Percentiles rank a stretch among this genome's conserved stretches.
phyloP scores from a whole-genome alignment of 2,113 vertebrate species.

The Corvus cornix region DNA sequence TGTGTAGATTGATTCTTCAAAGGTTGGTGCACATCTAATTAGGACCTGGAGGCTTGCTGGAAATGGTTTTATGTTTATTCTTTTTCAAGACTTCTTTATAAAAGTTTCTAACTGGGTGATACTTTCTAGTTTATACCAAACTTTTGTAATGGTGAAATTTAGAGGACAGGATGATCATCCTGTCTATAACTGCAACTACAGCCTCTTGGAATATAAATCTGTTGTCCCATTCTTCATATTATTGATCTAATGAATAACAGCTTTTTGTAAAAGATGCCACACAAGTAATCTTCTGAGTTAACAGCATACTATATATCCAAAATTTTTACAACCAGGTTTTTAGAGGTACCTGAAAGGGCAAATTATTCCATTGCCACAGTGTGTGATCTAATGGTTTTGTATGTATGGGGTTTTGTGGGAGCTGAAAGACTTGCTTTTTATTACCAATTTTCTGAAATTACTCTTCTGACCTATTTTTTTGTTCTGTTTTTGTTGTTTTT shows the following conservation, averaged over 20 bases:
- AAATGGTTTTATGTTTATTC: constrained; percentile 8
- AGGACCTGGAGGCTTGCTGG: background rate
- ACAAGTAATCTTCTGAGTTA: background rate
- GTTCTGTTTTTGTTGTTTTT: background rate
- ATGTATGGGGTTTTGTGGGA: background rate
- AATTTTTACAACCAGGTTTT: background rate
- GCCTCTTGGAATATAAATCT: background rate
- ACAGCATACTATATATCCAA: background rate
- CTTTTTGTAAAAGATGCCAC: background rate
- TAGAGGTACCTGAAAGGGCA: background rate
- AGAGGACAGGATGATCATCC: background rate
- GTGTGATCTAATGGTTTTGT: background rate
- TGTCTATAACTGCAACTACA: background rate
- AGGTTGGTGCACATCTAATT: background rate
- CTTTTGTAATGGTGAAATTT: background rate
- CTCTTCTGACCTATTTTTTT: background rate
- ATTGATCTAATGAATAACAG: background rate
- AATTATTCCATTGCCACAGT: background rate
- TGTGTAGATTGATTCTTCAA: background rate
- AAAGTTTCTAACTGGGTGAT: background rate
- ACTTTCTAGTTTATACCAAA: background rate
- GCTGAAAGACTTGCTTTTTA: background rate
- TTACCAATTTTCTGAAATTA: background rate
- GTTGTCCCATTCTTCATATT: background rate
- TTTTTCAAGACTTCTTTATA: background rate